phyloP scores from a whole-genome alignment of 2,113 vertebrate species.

The Etheostoma spectabile region DNA sequence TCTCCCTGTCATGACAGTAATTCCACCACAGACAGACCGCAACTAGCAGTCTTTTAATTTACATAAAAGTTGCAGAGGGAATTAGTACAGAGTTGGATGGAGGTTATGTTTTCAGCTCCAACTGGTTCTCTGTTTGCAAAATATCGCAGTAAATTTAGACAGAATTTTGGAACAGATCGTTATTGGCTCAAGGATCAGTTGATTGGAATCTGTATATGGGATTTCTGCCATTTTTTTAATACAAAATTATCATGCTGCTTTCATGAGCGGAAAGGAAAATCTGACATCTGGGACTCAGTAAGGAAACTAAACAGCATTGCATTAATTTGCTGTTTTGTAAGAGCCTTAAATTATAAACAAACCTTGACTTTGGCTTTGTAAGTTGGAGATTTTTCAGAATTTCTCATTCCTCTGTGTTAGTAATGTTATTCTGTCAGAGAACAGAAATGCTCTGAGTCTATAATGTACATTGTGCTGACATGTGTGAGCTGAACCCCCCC shows the following conservation, averaged over 20 bases:
- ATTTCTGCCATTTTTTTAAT: conserved; percentile 36
- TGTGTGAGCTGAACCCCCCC: conserved; percentile 31
- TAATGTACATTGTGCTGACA: not conserved
- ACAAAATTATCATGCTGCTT: conserved; percentile 23
- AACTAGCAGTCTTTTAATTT: conserved; percentile 38
- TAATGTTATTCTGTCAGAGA: not conserved
- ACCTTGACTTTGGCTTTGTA: not conserved
- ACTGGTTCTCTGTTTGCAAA: conserved; percentile 54
- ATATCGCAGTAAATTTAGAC: conserved; percentile 40
- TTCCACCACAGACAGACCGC: not conserved
- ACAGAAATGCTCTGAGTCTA: not conserved
- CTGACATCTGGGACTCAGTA: conserved; percentile 17
- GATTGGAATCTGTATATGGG: conserved; percentile 39
- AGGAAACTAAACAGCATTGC: conserved; percentile 6
- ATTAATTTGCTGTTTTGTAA: conserved; percentile 6
- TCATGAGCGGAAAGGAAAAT: conserved; percentile 36
- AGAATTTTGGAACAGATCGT: conserved; percentile 26
- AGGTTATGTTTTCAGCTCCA: conserved; percentile 57
- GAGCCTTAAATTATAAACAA: conserved; percentile 17
- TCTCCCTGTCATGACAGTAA: not conserved
- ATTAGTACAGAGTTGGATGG: conserved; percentile 51
- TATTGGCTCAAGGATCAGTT: conserved; percentile 35
- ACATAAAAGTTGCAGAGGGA: conserved; percentile 13
- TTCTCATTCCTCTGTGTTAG: not conserved
- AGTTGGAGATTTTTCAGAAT: not conserved